Evolutionary conservation across 1,140 invertebrate species (phyloP).

Genomic region (Trachelipus rathkii): DNA sequence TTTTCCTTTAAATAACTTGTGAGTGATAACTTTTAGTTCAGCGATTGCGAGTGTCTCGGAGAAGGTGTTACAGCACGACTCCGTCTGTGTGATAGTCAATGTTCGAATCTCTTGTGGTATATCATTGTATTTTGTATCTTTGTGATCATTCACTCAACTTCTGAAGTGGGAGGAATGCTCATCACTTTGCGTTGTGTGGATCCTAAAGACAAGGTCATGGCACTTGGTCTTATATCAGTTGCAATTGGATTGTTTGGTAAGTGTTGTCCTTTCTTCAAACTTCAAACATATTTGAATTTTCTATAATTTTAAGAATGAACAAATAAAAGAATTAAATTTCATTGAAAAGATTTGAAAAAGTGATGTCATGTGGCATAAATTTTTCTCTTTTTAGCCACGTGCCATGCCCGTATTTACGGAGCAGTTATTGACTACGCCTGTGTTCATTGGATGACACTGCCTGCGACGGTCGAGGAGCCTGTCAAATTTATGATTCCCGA

Average conservation of each 20-base stretch:
- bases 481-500: constrained; percentile 79
- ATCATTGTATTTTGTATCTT: constrained; percentile 79
- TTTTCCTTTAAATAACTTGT: too few species aligned
- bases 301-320: not conserved
- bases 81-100: constrained; percentile 33
- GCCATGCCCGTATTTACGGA: constrained; percentile 88
- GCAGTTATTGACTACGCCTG: constrained; percentile 87
- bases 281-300: constrained; percentile 18
- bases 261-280: constrained; percentile 39
- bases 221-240: constrained; percentile 85
- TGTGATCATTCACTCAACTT: constrained; percentile 86
- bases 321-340: not conserved
- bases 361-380: too few species aligned
- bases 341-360: not conserved
- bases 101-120: constrained; percentile 56
- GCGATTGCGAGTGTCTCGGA: constrained; percentile 69
- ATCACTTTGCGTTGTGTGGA: constrained; percentile 85
- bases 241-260: constrained; percentile 84
- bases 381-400: constrained; percentile 60
- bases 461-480: constrained; percentile 73
- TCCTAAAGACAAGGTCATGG: constrained; percentile 88
- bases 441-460: constrained; percentile 76
- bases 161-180: constrained; percentile 84
- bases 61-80: constrained; percentile 34
- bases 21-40: constrained; percentile 56